Evolutionary conservation across 2,797 vertebrate genomes (phyloP).

Genomic region (Artibeus jamaicensis): DNA sequence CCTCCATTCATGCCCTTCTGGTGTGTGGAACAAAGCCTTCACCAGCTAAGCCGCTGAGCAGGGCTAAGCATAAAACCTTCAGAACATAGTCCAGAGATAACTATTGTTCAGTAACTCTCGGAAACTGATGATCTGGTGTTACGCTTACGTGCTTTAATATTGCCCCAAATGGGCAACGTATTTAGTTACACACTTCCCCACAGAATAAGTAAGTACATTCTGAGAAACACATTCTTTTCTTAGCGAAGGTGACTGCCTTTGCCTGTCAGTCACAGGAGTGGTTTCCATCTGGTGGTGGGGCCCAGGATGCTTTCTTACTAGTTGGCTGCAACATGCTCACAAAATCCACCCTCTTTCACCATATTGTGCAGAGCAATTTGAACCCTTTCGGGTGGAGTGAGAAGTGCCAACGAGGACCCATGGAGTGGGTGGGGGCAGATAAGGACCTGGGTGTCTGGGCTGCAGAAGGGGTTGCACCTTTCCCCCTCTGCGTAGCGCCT

Average conservation of each 20-base stretch:
- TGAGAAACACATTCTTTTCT: background rate
- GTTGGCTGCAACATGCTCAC: background rate
- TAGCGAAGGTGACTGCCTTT: background rate
- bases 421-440: background rate
- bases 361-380: background rate
- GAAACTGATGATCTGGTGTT: background rate
- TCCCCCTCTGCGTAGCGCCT: accelerated
- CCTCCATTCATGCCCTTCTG: too few species aligned
- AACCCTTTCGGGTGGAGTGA: background rate
- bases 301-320: background rate
- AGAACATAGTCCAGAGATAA: background rate
- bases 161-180: background rate
- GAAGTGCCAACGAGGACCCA: background rate
- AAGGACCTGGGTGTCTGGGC: background rate
- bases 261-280: background rate
- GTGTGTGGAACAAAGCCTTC: too few species aligned
- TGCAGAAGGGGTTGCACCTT: background rate
- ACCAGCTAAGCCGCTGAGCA: too few species aligned
- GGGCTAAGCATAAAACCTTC: background rate
- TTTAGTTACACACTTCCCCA: background rate
- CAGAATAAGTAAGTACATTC: background rate
- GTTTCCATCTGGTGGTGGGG: background rate
- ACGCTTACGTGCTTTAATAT: background rate
- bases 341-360: background rate
- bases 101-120: background rate